phyloP scores from a whole-genome alignment of 2,797 vertebrate genomes.

The Rhynchotus rufescens region DNA sequence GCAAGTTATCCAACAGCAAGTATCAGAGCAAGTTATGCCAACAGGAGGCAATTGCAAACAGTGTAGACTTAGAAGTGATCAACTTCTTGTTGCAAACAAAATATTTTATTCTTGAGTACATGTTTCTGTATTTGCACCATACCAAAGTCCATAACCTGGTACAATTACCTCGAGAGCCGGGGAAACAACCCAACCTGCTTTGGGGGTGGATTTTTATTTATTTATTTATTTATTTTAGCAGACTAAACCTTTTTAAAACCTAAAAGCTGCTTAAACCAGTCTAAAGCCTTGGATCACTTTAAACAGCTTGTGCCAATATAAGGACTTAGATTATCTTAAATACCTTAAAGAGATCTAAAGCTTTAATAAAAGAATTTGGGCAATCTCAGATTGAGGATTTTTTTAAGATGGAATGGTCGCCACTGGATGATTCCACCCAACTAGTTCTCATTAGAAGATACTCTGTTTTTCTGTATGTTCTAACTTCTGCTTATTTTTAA shows the following conservation, averaged over 20 bases:
- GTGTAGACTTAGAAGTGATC: background rate
- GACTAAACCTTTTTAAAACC: slow-evolving; percentile 64
- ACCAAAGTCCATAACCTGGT: background rate
- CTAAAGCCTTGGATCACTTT: slow-evolving; percentile 70
- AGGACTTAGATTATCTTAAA: slow-evolving; percentile 64
- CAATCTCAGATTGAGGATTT: background rate
- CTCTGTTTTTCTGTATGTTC: background rate
- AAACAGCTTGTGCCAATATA: slow-evolving; percentile 69
- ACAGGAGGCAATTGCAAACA: background rate
- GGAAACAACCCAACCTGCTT: background rate
- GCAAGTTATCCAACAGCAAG: too few species aligned
- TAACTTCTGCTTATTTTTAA: background rate
- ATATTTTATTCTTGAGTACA: accelerated
- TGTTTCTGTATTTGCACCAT: accelerated
- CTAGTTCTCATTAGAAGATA: background rate
- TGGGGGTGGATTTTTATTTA: background rate
- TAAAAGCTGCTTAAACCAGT: slow-evolving; percentile 61
- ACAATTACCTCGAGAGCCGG: background rate
- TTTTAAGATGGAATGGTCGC: background rate
- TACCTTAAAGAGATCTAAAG: slow-evolving; percentile 67
- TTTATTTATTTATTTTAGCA: slow-evolving; percentile 18
- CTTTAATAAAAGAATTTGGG: slow-evolving; percentile 32
- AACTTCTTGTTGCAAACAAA: background rate
- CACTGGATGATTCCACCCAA: background rate
- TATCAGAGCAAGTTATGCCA: background rate